Conservation (phyloP, 2,113 vertebrate genomes). For the Anarhynchus alexandrinus region DNA sequence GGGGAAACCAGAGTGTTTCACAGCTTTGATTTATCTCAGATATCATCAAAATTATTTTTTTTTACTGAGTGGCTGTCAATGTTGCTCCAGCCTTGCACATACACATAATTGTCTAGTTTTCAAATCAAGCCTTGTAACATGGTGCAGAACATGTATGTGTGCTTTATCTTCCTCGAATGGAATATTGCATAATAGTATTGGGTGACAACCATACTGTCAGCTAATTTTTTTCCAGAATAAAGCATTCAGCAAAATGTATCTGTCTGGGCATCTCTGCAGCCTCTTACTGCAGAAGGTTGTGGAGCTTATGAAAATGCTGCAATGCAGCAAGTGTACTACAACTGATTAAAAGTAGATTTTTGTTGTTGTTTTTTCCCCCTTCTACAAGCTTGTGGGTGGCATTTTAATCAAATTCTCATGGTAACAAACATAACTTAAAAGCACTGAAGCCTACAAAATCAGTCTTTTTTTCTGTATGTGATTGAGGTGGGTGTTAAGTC, state of each 20-base stretch:
- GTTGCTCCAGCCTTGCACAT: background rate
- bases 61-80: background rate
- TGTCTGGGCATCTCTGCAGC: constrained; percentile 32
- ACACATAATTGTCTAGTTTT: background rate
- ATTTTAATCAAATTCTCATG: constrained; percentile 62
- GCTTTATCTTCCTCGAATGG: background rate
- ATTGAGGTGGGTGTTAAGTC: constrained; percentile 52
- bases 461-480: background rate
- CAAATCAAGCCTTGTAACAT: background rate
- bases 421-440: constrained; percentile 53
- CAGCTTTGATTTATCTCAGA: background rate
- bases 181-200: background rate
- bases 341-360: constrained; percentile 39
- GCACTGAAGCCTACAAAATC: constrained; percentile 37
- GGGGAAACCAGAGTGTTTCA: background rate
- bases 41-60: background rate
- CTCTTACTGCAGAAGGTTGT: background rate
- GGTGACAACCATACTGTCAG: background rate
- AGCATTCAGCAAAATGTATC: constrained; percentile 24
- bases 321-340: constrained; percentile 49
- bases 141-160: background rate
- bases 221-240: constrained; percentile 14
- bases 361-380: background rate
- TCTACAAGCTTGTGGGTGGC: constrained; percentile 21
- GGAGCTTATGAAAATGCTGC: constrained; percentile 50